A percentile compares a stretch with the other conserved stretches of the same genome.
These are phyloP conservation scores for Ramphastos sulfuratus DNA, from an alignment of 2,113 vertebrate species.

Conservation along the genomic window DNA sequence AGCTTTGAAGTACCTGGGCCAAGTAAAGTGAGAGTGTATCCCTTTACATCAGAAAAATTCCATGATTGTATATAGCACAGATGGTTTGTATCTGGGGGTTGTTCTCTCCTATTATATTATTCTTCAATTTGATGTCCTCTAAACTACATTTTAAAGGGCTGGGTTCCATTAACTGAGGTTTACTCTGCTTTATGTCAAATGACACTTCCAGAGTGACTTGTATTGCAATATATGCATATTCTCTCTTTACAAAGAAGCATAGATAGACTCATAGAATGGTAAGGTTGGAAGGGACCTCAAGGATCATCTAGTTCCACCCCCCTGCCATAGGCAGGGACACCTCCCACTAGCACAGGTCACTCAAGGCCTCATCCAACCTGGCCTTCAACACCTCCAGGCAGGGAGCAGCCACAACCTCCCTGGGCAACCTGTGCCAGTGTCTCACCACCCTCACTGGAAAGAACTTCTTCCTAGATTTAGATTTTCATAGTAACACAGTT, in stretches of 20 bases:
- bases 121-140: neutral
- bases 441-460: no score
- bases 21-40: neutral
- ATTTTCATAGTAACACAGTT: neutral
- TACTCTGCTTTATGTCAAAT: neutral
- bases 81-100: accelerated
- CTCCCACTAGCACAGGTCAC: no score
- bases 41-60: neutral
- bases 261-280: neutral
- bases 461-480: neutral
- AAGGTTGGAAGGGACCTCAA: no score
- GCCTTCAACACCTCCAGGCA: no score
- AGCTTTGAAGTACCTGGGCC: neutral
- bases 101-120: neutral
- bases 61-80: neutral
- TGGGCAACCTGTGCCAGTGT: no score
- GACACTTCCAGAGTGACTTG: neutral
- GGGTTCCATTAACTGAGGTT: neutral
- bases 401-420: no score
- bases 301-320: no score
- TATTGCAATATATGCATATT: neutral
- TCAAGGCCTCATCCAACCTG: no score
- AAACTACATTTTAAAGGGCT: neutral
- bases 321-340: no score
- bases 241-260: neutral